phyloP scores from a whole-genome alignment of 2,113 vertebrate genomes.

The Pampusana beccarii region DNA sequence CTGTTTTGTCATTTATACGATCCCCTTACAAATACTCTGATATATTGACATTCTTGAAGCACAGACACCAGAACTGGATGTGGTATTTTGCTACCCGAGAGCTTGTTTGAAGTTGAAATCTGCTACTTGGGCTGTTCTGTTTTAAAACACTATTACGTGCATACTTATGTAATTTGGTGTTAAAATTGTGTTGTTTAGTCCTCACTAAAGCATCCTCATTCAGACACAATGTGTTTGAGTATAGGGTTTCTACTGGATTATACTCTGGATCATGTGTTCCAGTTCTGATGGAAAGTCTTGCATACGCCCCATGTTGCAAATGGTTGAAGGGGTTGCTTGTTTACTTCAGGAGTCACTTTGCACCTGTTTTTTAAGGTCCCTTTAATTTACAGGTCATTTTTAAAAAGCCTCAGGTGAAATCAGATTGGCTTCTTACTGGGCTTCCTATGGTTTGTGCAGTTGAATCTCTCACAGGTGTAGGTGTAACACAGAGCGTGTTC shows the following conservation, averaged over 20 bases:
- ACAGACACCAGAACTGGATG: background rate
- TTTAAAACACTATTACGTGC: background rate
- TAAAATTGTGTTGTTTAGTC: background rate
- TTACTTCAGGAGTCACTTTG: background rate
- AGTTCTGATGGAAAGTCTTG: background rate
- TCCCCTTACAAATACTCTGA: background rate
- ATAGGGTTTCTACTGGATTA: background rate
- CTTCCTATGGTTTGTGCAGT: background rate
- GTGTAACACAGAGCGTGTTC: background rate
- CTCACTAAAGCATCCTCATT: background rate
- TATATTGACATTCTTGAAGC: background rate
- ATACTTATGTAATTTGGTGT: background rate
- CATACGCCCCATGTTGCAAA: accelerated
- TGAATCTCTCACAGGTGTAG: background rate
- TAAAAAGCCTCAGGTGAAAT: background rate
- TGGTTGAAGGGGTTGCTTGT: background rate
- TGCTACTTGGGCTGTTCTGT: background rate
- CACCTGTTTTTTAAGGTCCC: background rate
- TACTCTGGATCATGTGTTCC: background rate
- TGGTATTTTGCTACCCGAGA: background rate
- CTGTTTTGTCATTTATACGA: background rate
- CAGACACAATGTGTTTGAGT: background rate
- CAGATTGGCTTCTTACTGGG: background rate
- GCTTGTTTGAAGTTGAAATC: background rate
- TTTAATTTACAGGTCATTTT: background rate